Evolutionary conservation across 2,888 invertebrate genomes (phyloP).

Genomic region (Cerastis leucographa): DNA sequence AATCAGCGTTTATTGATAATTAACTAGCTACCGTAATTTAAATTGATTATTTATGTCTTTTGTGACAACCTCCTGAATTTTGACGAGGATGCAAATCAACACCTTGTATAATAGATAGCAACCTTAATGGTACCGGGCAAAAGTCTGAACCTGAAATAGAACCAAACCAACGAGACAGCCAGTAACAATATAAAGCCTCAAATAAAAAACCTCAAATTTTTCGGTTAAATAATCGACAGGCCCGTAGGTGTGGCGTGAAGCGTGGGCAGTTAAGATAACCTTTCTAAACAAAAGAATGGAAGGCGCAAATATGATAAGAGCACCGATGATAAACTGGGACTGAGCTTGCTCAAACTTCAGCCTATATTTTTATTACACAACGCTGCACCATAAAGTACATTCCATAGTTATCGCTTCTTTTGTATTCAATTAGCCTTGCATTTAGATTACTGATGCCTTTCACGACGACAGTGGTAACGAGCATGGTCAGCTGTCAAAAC

Average conservation of each 20-base stretch:
- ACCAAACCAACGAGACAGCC: background rate
- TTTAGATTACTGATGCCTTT: constrained; percentile 89
- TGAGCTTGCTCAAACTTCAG: constrained; percentile 69
- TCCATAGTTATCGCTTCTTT: constrained; percentile 88
- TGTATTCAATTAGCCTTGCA: constrained; percentile 90
- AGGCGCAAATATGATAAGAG: constrained; percentile 75
- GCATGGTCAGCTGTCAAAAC: constrained; percentile 90
- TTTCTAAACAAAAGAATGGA: constrained; percentile 76
- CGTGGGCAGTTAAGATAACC: constrained; percentile 68
- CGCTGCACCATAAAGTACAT: constrained; percentile 83
- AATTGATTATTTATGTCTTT: too few species aligned
- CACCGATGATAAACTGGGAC: constrained; percentile 66
- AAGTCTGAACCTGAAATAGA: too few species aligned
- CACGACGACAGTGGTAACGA: constrained; percentile 89
- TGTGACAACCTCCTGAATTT: too few species aligned
- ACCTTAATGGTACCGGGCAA: too few species aligned
- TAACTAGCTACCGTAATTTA: too few species aligned
- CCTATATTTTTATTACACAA: constrained; percentile 78
- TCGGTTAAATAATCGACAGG: constrained; percentile 30
- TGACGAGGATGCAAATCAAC: too few species aligned
- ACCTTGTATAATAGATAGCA: too few species aligned
- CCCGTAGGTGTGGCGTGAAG: constrained; percentile 67
- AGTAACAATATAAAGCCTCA: background rate
- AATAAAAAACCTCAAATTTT: constrained; percentile 5
- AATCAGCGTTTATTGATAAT: too few species aligned